Conservation (phyloP, 1,140 invertebrate genomes). For the Bombus haemorrhoidalis region DNA sequence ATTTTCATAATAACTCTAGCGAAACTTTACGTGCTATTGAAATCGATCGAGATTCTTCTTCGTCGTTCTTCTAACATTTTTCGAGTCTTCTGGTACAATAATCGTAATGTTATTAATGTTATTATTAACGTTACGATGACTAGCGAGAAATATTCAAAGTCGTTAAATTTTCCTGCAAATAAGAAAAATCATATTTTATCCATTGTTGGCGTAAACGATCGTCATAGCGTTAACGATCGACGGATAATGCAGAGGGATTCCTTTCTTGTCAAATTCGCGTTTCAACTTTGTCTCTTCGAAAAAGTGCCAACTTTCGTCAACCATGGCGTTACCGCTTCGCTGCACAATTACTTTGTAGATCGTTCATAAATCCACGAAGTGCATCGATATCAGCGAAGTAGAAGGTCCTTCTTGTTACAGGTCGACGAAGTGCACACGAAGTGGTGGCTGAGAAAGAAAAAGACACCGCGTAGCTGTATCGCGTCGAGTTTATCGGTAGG, state of each 20-base stretch:
- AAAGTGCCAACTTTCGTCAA: not conserved
- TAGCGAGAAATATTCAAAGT: not conserved
- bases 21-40: not conserved
- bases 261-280: not conserved
- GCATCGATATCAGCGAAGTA: not conserved
- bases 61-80: not conserved
- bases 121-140: not conserved
- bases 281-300: not conserved
- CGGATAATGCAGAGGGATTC: not conserved
- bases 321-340: not conserved
- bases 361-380: not conserved
- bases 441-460: not conserved
- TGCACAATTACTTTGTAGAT: not conserved
- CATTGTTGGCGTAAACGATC: not conserved
- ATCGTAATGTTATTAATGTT: not conserved
- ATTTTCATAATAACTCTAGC: not conserved
- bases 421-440: not conserved
- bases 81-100: not conserved
- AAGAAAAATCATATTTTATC: not conserved
- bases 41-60: not conserved
- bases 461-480: not conserved
- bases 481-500: constrained; percentile 8
- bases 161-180: not conserved
- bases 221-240: not conserved
- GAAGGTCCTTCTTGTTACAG: not conserved